Percentiles rank a stretch among this genome's conserved stretches.
These are phyloP conservation scores for Haliclona indistincta DNA, from an alignment of 37 sponge, comb jelly and placozoan species.

Conservation along the genomic window DNA sequence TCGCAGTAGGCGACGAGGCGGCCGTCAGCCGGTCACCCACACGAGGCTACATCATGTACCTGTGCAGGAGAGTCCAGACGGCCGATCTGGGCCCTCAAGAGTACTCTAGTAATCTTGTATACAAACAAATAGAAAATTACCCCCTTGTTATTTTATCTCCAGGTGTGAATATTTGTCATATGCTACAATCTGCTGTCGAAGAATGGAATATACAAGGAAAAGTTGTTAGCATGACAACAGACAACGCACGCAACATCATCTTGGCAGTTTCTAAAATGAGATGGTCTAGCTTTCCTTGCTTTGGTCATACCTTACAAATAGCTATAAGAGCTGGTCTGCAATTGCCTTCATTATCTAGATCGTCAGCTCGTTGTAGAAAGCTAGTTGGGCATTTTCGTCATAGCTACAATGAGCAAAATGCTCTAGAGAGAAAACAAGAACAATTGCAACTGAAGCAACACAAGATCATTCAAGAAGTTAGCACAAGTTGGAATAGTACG, in stretches of 20 bases:
- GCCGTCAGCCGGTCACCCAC: too few relatives aligned
- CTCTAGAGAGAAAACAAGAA: not conserved
- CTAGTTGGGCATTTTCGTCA: not conserved
- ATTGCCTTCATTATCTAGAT: not conserved
- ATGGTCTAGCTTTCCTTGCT: not conserved
- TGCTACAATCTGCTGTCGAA: too few relatives aligned
- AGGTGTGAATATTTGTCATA: too few relatives aligned
- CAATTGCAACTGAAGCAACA: not conserved
- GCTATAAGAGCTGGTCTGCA: not conserved
- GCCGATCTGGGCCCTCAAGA: too few relatives aligned
- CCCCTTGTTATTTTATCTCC: too few relatives aligned
- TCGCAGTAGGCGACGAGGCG: too few relatives aligned
- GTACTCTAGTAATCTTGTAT: too few relatives aligned
- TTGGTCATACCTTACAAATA: not conserved
- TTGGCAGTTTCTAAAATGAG: not conserved
- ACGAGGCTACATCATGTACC: too few relatives aligned
- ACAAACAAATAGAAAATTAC: too few relatives aligned
- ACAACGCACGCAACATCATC: not conserved
- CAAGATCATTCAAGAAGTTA: not conserved
- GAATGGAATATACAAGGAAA: too few relatives aligned
- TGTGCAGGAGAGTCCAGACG: too few relatives aligned
- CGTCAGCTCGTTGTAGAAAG: not conserved
- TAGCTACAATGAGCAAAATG: not conserved
- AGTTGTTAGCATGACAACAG: not conserved
- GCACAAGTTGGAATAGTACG: slow-evolving; percentile 23